Conservation (phyloP, 1,140 invertebrate genomes). For the Drosophila tani region DNA sequence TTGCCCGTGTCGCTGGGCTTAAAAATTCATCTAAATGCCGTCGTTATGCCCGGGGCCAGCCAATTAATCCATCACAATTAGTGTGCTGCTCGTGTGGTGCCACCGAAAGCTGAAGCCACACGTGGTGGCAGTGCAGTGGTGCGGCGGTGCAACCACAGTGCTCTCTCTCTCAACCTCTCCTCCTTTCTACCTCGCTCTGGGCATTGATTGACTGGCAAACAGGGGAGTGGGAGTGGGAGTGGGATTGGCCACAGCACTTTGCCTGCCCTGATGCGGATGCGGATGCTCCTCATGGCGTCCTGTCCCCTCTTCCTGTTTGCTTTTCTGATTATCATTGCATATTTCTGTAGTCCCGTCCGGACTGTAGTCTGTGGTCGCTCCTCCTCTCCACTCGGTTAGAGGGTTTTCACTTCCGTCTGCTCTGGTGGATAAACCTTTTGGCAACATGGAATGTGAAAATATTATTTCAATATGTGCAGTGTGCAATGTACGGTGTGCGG, state of each 20-base stretch:
- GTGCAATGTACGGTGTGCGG: background rate
- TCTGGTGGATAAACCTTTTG: slow-evolving; percentile 37
- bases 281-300: slow-evolving; percentile 28
- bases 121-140: background rate
- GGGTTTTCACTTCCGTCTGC: slow-evolving; percentile 20
- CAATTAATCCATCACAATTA: slow-evolving; percentile 54
- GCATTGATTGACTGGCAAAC: slow-evolving; percentile 63
- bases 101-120: slow-evolving; percentile 7
- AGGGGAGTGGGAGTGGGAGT: background rate
- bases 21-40: slow-evolving; percentile 31
- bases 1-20: slow-evolving; percentile 8
- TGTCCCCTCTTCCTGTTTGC: slow-evolving; percentile 53
- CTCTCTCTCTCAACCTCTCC: background rate
- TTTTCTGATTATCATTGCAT: slow-evolving; percentile 68
- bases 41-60: slow-evolving; percentile 10
- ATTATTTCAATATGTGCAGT: slow-evolving; percentile 56
- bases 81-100: slow-evolving; percentile 11
- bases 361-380: slow-evolving; percentile 12
- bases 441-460: slow-evolving; percentile 60
- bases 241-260: slow-evolving; percentile 6
- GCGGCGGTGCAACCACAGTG: slow-evolving; percentile 24
- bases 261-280: slow-evolving; percentile 17
- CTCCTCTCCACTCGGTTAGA: background rate
- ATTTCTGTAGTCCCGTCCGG: slow-evolving; percentile 41
- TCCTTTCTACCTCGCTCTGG: background rate